Evolutionary conservation across 2,797 vertebrate genomes (phyloP).

Genomic region (Coregonus suidteri): DNA sequence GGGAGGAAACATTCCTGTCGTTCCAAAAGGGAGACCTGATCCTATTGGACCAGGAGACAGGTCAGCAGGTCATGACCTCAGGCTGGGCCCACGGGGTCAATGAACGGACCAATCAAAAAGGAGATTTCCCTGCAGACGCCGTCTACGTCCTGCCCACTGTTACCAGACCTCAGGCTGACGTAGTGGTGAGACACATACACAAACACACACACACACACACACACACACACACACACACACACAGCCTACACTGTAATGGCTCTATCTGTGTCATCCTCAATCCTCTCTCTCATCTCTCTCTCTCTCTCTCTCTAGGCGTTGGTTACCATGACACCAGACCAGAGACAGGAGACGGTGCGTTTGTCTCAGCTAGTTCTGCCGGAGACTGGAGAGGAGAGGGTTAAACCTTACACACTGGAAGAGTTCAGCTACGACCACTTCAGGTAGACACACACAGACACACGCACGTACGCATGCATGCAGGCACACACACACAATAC

Average conservation of each 20-base stretch:
- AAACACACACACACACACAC: too few relatives aligned
- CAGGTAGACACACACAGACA: conserved; percentile 72
- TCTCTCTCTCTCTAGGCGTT: conserved; percentile 75
- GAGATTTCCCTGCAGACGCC: conserved; percentile 92
- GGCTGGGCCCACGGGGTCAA: conserved; percentile 94
- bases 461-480: too few relatives aligned
- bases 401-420: conserved; percentile 93
- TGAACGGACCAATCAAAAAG: conserved; percentile 88
- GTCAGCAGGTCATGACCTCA: conserved; percentile 92
- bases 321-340: conserved; percentile 95
- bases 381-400: conserved; percentile 78
- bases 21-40: conserved; percentile 94
- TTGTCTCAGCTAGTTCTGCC: conserved; percentile 79
- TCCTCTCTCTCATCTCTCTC: too few relatives aligned
- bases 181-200: conserved; percentile 78
- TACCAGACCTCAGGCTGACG: conserved; percentile 85
- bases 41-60: conserved; percentile 91
- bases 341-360: conserved; percentile 88
- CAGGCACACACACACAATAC: too few relatives aligned
- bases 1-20: conserved; percentile 91
- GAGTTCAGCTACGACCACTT: conserved; percentile 97
- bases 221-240: too few relatives aligned
- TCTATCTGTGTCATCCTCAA: not conserved
- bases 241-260: too few relatives aligned
- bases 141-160: conserved; percentile 92